Conservation (phyloP, 2,888 invertebrate genomes). For the Tholera decimalis region DNA sequence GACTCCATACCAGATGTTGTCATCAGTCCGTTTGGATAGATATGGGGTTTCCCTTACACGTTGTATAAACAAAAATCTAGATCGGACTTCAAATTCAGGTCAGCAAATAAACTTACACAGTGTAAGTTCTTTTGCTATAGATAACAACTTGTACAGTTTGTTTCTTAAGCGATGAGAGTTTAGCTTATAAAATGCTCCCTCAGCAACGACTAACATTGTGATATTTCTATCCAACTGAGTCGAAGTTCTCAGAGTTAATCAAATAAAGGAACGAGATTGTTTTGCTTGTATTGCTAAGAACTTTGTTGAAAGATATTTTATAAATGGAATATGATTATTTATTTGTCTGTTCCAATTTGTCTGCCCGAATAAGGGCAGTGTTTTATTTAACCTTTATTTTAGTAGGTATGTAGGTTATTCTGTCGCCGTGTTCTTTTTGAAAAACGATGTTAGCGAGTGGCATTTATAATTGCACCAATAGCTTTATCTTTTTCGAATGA, state of each 20-base stretch:
- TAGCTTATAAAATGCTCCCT: conserved; percentile 25
- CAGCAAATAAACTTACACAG: no score
- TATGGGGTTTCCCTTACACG: no score
- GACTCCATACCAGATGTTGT: no score
- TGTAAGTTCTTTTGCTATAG: conserved; percentile 3
- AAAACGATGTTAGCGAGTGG: no score
- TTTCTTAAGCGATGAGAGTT: conserved; percentile 11
- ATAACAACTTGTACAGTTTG: conserved; percentile 9
- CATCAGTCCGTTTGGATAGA: no score
- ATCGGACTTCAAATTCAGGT: not conserved
- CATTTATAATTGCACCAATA: no score
- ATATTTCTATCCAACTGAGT: conserved; percentile 22
- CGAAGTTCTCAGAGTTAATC: conserved; percentile 29
- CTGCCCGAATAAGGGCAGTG: no score
- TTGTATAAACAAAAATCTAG: not conserved
- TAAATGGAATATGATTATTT: not conserved
- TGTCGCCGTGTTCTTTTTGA: no score
- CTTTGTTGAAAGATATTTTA: conserved; percentile 12
- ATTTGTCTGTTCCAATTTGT: not conserved
- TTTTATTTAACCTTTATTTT: not conserved
- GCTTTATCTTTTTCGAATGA: no score
- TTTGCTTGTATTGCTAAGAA: conserved; percentile 8
- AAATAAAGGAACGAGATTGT: conserved; percentile 30
- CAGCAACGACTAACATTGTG: not conserved
- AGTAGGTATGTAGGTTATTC: not conserved